These are phyloP conservation scores for Stramonita haemastoma DNA, from an alignment of 2,888 invertebrate species.

Conservation along the genomic window DNA sequence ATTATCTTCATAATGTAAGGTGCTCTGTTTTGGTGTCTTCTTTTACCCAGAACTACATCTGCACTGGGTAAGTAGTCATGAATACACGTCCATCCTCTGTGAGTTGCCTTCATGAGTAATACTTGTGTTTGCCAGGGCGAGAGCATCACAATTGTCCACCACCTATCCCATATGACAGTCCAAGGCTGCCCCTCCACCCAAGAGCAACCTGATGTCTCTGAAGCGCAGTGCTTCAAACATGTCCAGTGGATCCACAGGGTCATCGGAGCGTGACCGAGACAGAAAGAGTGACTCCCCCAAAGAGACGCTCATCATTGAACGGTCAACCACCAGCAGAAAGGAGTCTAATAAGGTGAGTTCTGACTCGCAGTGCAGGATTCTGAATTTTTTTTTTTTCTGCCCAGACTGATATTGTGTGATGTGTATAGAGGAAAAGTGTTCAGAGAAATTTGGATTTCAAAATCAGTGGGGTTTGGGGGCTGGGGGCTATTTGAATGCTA, in stretches of 20 bases:
- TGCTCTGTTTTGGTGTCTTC: too few species aligned
- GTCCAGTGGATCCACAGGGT: conserved; percentile 67
- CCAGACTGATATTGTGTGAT: neutral
- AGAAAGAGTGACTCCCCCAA: conserved; percentile 71
- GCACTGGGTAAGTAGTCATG: too few species aligned
- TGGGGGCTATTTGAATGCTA: too few species aligned
- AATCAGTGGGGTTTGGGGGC: too few species aligned
- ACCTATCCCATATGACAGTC: conserved; percentile 76
- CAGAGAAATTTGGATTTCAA: neutral
- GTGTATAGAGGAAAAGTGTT: neutral
- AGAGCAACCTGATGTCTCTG: conserved; percentile 76
- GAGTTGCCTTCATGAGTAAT: too few species aligned
- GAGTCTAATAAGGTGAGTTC: conserved; percentile 38
- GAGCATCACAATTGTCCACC: conserved; percentile 73
- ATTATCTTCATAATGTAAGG: too few species aligned
- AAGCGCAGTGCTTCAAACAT: conserved; percentile 76
- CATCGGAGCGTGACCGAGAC: conserved; percentile 59
- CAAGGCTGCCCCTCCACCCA: conserved; percentile 73
- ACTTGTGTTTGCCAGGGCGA: conserved; percentile 56
- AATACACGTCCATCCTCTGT: too few species aligned
- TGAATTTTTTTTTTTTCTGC: neutral
- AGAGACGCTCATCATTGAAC: conserved; percentile 56
- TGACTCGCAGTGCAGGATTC: neutral
- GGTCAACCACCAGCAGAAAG: conserved; percentile 46
- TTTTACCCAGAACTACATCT: too few species aligned